Conservation (phyloP, 2,888 invertebrate genomes). For the Cheilosia vulpina region DNA sequence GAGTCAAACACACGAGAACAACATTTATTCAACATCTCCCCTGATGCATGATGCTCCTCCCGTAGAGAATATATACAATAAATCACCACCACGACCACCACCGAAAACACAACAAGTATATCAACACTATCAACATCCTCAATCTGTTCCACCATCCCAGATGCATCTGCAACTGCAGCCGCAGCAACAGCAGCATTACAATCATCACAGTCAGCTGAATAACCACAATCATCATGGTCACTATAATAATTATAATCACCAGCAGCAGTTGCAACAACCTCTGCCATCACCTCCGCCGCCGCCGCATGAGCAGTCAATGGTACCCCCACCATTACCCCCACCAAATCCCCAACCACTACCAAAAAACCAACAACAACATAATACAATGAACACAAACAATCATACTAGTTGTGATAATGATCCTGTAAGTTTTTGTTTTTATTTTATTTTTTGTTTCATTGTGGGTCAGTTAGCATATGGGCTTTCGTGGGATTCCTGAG, state of each 20-base stretch:
- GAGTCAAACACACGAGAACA: constrained; percentile 74
- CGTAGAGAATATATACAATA: constrained; percentile 65
- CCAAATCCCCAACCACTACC: constrained; percentile 73
- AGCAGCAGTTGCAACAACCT: constrained; percentile 74
- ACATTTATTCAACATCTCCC: constrained; percentile 72
- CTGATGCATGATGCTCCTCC: constrained; percentile 70
- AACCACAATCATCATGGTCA: constrained; percentile 56
- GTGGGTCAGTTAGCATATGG: constrained; percentile 3
- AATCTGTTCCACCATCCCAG: constrained; percentile 69
- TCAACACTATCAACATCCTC: constrained; percentile 73
- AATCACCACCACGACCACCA: constrained; percentile 68
- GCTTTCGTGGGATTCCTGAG: constrained; percentile 17
- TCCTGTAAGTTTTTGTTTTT: constrained; percentile 70
- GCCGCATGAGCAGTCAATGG: constrained; percentile 76
- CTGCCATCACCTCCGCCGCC: constrained; percentile 75
- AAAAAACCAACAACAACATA: constrained; percentile 72
- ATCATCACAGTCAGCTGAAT: constrained; percentile 51
- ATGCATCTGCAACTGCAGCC: constrained; percentile 73
- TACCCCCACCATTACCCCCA: constrained; percentile 74
- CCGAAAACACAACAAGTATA: constrained; percentile 71
- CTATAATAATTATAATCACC: constrained; percentile 66
- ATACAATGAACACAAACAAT: constrained; percentile 72
- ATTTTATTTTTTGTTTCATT: constrained; percentile 4
- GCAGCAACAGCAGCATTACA: constrained; percentile 68
- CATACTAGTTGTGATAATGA: constrained; percentile 72